Conservation (phyloP, 2,113 vertebrate genomes). For the Esox niger region DNA sequence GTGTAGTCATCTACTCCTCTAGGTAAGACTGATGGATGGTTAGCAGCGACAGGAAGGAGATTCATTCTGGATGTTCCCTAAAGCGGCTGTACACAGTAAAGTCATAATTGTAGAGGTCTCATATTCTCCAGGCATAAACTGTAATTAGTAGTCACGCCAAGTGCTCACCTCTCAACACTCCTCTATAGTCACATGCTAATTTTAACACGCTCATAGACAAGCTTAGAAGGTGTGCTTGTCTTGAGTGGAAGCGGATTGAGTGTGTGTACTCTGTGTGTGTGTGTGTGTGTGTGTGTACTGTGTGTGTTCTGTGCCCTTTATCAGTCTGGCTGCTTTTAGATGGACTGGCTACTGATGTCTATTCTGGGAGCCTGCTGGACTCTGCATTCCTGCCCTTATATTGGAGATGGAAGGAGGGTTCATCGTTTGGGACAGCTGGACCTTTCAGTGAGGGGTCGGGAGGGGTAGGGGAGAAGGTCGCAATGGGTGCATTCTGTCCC, state of each 20-base stretch:
- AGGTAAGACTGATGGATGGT: too few species aligned
- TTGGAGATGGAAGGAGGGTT: slow-evolving; percentile 39
- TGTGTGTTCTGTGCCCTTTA: slow-evolving; percentile 39
- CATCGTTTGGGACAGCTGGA: slow-evolving; percentile 57
- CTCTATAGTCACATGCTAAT: too few species aligned
- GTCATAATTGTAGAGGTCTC: too few species aligned
- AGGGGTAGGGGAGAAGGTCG: slow-evolving; percentile 25
- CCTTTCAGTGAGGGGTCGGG: slow-evolving; percentile 1
- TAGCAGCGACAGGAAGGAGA: too few species aligned
- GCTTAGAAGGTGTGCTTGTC: slow-evolving; percentile 5
- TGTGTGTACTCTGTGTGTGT: slow-evolving; percentile 3
- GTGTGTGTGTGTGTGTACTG: neutral
- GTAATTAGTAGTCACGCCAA: too few species aligned
- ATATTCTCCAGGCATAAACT: too few species aligned
- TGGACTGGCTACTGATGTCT: slow-evolving; percentile 48
- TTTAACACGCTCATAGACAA: too few species aligned
- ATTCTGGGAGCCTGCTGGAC: slow-evolving; percentile 60
- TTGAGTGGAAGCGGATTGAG: slow-evolving; percentile 3
- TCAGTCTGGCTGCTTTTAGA: slow-evolving; percentile 39
- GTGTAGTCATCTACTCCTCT: too few species aligned
- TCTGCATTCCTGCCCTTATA: slow-evolving; percentile 70
- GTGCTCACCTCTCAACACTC: too few species aligned
- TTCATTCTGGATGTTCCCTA: too few species aligned
- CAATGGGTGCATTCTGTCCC: slow-evolving; percentile 28
- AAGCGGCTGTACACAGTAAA: too few species aligned